phyloP scores from a whole-genome alignment of 2,888 invertebrate species.

The Drosophila phalerata region DNA sequence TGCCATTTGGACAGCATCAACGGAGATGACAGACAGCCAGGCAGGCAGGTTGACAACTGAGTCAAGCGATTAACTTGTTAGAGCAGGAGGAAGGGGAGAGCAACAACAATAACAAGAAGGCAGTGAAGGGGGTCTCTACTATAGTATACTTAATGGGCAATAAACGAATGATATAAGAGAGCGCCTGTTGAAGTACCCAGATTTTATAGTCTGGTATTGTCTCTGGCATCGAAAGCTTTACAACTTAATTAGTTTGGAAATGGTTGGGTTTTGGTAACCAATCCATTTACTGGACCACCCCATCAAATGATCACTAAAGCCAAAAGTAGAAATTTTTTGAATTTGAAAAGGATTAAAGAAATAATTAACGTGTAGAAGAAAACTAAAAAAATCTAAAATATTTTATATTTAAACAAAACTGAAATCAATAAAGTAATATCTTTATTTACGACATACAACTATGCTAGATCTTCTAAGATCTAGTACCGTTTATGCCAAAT shows the following conservation, averaged over 20 bases:
- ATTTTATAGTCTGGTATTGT: background rate
- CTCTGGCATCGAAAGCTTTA: constrained; percentile 4
- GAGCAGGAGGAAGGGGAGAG: background rate
- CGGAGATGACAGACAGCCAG: constrained; percentile 48
- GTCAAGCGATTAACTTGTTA: constrained; percentile 48
- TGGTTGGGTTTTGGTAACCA: background rate
- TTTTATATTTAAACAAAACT: too few species aligned
- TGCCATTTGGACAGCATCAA: constrained; percentile 46
- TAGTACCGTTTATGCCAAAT: background rate
- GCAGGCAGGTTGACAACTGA: constrained; percentile 69
- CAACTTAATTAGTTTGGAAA: constrained; percentile 12
- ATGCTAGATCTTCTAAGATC: background rate
- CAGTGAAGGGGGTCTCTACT: background rate
- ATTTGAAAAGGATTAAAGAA: too few species aligned
- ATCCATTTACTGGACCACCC: constrained; percentile 3
- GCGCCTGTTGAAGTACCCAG: constrained; percentile 5
- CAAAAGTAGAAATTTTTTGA: too few species aligned
- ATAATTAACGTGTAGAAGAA: too few species aligned
- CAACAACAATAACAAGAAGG: background rate
- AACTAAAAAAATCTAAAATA: too few species aligned
- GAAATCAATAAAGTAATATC: too few species aligned
- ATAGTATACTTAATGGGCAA: constrained; percentile 3
- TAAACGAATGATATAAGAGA: constrained; percentile 9
- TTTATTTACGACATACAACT: too few species aligned
- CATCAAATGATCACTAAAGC: background rate